Evolutionary conservation across 2,113 vertebrate genomes (phyloP).

Genomic region (Dipodomys ordii): DNA sequence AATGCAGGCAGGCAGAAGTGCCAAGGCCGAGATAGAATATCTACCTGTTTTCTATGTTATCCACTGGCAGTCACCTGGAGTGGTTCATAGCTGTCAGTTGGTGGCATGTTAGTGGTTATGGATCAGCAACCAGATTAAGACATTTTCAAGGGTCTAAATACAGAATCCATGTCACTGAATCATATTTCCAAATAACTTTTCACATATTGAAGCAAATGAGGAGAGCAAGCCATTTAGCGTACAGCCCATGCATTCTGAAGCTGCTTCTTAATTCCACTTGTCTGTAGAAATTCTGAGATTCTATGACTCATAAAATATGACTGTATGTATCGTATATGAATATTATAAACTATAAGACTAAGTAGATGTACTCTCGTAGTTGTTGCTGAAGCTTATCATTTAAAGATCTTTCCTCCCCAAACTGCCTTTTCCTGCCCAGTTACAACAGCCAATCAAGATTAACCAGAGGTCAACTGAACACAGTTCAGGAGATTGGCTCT

Average conservation of each 20-base stretch:
- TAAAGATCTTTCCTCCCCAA: slow-evolving; percentile 44
- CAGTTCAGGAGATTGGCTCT: slow-evolving; percentile 9
- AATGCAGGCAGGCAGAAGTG: neutral
- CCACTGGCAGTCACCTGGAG: fast-evolving
- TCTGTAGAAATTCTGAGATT: neutral
- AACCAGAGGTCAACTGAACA: slow-evolving; percentile 2
- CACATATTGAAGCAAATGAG: neutral
- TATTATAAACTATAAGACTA: neutral
- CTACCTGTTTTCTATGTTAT: neutral
- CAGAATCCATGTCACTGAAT: neutral
- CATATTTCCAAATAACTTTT: neutral
- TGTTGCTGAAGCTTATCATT: slow-evolving; percentile 60
- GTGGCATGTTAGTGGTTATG: no score
- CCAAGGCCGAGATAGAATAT: neutral
- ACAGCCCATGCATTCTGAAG: neutral
- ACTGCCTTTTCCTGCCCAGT: neutral
- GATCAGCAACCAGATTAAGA: neutral
- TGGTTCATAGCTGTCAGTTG: neutral
- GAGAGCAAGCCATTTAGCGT: neutral
- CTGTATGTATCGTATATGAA: neutral
- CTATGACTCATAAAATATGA: no score
- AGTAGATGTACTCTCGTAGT: neutral
- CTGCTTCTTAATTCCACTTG: neutral
- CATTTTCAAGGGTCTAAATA: neutral
- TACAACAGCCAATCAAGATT: slow-evolving; percentile 43